phyloP scores from a whole-genome alignment of 2,113 vertebrate species.

The Ageneiosus marmoratus region DNA sequence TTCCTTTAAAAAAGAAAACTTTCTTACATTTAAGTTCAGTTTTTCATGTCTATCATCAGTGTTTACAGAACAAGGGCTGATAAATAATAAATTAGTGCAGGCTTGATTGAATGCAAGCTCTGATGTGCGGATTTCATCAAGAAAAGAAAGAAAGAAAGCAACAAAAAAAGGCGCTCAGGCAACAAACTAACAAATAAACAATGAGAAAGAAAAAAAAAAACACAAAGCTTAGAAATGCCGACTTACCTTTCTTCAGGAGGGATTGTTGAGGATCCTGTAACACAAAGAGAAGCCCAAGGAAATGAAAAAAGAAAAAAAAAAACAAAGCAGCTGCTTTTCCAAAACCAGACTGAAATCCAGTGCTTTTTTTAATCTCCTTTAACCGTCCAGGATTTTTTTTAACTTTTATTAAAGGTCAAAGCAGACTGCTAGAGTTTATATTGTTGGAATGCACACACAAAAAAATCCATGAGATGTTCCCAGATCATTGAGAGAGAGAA shows the following conservation, averaged over 20 bases:
- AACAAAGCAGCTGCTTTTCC: not conserved
- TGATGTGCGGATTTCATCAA: not conserved
- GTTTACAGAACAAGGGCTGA: not conserved
- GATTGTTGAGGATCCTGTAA: not conserved
- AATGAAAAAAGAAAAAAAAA: not conserved
- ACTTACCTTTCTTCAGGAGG: slow-evolving; percentile 9
- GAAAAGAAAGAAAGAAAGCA: not conserved
- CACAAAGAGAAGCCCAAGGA: not conserved
- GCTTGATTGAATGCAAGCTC: not conserved
- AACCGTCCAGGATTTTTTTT: not conserved
- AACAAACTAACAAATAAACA: not conserved
- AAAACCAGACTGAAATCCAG: not conserved
- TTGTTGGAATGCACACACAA: not conserved
- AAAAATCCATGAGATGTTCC: slow-evolving; percentile 1
- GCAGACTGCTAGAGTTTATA: not conserved
- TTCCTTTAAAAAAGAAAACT: not conserved
- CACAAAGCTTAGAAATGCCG: not conserved
- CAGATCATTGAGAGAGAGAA: not conserved
- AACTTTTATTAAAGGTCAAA: not conserved
- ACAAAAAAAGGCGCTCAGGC: not conserved
- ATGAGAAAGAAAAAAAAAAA: not conserved
- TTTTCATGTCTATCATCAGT: not conserved
- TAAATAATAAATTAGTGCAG: not conserved
- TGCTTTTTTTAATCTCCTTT: not conserved
- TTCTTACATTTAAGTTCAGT: not conserved